Base-by-base conservation (phyloP, 1,140 invertebrate genomes). In the Pteromalus puparum region DNA sequence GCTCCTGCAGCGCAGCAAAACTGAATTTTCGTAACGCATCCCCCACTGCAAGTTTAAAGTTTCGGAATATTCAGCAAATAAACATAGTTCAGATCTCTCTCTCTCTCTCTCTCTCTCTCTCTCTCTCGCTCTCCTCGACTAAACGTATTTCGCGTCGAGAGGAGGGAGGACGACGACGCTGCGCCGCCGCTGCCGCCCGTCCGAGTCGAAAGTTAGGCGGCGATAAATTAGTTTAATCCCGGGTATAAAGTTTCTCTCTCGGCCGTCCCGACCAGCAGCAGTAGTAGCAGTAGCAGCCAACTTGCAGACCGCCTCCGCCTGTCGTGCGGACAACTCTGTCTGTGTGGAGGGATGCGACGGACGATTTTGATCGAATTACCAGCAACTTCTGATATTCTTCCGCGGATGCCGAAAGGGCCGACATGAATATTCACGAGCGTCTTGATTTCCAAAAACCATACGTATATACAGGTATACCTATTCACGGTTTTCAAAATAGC, bases 171-270 rank as follows among this genome's bases (percentile, higher is more conserved):
- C 1, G n/a, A 34, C 18, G 68, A 81, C 73, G 30, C 30, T 34
- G n/a, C 68, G 18, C 38, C 73, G 53, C 67, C 53, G 78, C 24
- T 48, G 42, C 38, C 83, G 79, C 79, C 83, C 68, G n/a, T 74
- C 30, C 77, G 34, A 80, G 76, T 74, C 48, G 53, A 75, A 85
- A 85, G 83, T 85, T 81, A 76, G 83, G 83, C 48, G 24, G 24
- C 68, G 78, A 85, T 85, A 85, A 85, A 85, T 85, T 85, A 85
- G 83, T 85, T 85, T 81, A 85, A 85, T 85, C 83, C 72, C 53
- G 77, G 70, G 68, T 67, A 74, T 80, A 75, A 84, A 85, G 77
- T 85, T 81, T 78, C 75, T 65, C 21, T 34, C 18, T 26, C 75
- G 61, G 13, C 75, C 12, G 34, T 46, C 18, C 68, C 61, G 74